Base-by-base conservation (phyloP, 2,888 invertebrate species). In the Schizaphis graminum region DNA sequence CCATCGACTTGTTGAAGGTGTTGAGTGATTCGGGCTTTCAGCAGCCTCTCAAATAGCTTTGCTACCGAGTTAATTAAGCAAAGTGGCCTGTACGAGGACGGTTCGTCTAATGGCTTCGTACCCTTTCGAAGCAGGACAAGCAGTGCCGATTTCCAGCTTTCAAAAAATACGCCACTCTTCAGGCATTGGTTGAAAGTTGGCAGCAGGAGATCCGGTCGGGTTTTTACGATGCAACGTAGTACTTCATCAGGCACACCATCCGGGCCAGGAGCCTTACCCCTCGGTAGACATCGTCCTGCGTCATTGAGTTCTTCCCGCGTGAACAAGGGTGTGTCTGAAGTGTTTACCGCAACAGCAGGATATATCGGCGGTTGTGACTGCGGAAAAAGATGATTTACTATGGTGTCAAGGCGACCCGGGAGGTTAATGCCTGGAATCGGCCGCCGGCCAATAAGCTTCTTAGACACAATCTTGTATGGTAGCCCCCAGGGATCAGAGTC, bases 121-220 rank as follows among this genome's bases (percentile, higher is more conserved):
- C 49, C 47, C 16, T 86, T 86, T 1, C 86, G 26, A 10, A 86
- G 49, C 8, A 86, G 13, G 1, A 86, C 49, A 10, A 86, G 49
- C 1, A 7, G 5, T 0, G 47, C 86, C 7, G 49, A 28, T 49
- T 86, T 49, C 47, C 47, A 86, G 97, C 96, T 96, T 94, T 95
- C 97, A 44, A 96, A 97, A 0, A 96, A 97, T 95, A 53, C 95
- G 47, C 47, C 47, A 7, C 4, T 47, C 4, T 3, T 47, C 47
- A 67, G 16, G 28, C 67, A 67, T 0, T 26, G 1, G 28, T 28
- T 28, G 28, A 26, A 67, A 2, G 28, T 10, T 26, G 24, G 28
- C 24, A 8, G 2, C 3, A 67, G 67, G 4, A 67, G 5, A 5
- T 28, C 35, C 10, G 77, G 77, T 1, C 35, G 3, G 1, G 0